These are phyloP conservation scores for Folsomia manolachei DNA, from an alignment of 2,888 invertebrate genomes.

Conservation along the genomic window DNA sequence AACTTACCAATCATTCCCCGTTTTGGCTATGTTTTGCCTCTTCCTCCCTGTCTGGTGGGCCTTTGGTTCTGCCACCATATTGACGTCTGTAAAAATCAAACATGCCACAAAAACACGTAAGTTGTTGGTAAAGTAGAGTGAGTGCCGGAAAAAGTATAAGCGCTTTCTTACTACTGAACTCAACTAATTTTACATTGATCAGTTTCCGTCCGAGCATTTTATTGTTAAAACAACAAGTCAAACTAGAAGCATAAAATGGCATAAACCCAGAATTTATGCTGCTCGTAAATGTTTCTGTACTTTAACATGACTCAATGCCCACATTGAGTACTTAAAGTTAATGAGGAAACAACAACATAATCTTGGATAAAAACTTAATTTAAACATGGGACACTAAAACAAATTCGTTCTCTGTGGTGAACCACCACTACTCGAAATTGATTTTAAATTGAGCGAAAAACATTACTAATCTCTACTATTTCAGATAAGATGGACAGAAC, in stretches of 20 bases:
- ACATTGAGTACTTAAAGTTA: background rate
- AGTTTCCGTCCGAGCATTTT: background rate
- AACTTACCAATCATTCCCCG: slow-evolving; percentile 67
- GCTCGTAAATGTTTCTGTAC: background rate
- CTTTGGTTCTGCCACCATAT: slow-evolving; percentile 74
- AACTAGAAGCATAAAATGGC: background rate
- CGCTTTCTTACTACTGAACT: background rate
- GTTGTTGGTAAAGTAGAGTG: background rate
- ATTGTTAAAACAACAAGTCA: background rate
- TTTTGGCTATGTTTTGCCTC: slow-evolving; percentile 65
- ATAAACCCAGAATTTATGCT: background rate
- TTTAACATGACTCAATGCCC: background rate
- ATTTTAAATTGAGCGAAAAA: slow-evolving; percentile 8
- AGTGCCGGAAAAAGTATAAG: background rate
- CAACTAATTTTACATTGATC: background rate
- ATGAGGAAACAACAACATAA: slow-evolving; percentile 8
- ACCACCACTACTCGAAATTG: background rate
- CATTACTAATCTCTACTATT: slow-evolving; percentile 4
- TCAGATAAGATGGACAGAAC: background rate
- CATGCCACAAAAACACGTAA: background rate
- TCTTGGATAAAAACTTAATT: background rate
- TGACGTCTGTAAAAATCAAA: slow-evolving; percentile 63
- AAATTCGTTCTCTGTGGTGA: background rate
- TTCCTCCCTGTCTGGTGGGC: slow-evolving; percentile 68
- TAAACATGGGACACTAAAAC: background rate